Evolutionary conservation across 2,888 invertebrate genomes (phyloP), one percentile per base, ranked within the genome.

Genomic region (Sminthurinus aureus): DNA sequence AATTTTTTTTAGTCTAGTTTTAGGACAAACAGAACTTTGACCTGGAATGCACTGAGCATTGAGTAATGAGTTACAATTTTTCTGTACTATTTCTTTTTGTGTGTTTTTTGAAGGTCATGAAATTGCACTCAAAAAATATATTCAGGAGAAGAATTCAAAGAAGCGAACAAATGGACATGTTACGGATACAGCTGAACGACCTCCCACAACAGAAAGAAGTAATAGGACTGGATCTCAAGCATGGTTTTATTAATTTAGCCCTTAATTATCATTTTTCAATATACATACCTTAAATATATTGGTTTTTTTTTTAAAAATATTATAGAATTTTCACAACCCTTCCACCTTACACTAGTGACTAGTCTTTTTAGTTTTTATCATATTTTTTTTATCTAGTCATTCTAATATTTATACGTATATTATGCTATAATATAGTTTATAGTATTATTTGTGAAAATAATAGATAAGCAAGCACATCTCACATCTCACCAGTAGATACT

Each of bases 101-200:
- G 18, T 26, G 20, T 51, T 51, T 51, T 8, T 69, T 76, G 38
- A 81, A 88, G 88, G 88, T 71, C 88, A 88, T 85, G 87, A 89
- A 85, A 87, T 88, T 73, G 89, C 89, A 18, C 82, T 89, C 26
- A 86, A 87, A 75, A 86, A 85, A 79, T 89, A 86, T 81, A 84
- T 87, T 79, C 84, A 85, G 76, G 88, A 88, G 20, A 80, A 73
- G 24, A 58, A 73, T 51, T 73, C 58, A 81, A 86, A 66, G 66
- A 85, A 51, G 71, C 78, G 77, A 9, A 79, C 79, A 38, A 83
- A 83, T 64, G 83, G 83, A 0, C 82, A 82, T 51, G 67, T 69
- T 24, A 20, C n/a, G 4, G 67, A 18, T 4, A 38, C 15, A 67
- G n/a, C 9, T 24, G 79, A 83, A 11, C 24, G 69, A 79, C 50